Evolutionary conservation across 2,888 invertebrate species (phyloP), one percentile per base, ranked within the genome.

Genomic region (Mamestra brassicae): DNA sequence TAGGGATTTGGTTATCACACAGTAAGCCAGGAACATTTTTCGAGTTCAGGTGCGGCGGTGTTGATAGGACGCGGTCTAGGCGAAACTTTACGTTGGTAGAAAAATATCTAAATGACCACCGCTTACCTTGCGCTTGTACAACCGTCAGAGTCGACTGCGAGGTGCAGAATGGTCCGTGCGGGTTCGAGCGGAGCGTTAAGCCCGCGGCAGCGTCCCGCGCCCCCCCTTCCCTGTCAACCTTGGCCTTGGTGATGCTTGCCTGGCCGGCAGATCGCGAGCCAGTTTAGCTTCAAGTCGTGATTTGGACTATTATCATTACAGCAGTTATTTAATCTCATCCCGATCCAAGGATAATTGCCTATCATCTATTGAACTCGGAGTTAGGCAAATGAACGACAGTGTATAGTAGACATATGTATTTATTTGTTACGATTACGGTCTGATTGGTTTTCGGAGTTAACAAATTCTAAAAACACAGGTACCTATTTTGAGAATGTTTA

Each of bases 121-220:
- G 95, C 96, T 96, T 96, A 96, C 96, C 96, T 96, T 95, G 92
- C 94, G 93, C 95, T 96, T 93, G 95, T 91, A 96, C 96, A 96
- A 96, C 96, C 96, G 96, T 96, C 93, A 95, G 93, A 95, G 95
- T 95, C 96, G 95, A 96, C 96, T 96, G 96, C 96, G 95, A 95
- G 96, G 96, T 96, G 96, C 94, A 96, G 96, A 97, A 96, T 97
- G 96, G 93, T 93, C 92, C 90, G 92, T 91, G 93, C 92, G 94
- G 95, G 94, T 94, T 93, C 93, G 96, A 95, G 95, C 95, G 90
- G 93, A 93, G 91, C 96, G 95, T 95, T 95, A 95, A 94, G 95
- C 95, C 94, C 93, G 93, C 91, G 91, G 88, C 85, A 87, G 80
- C 92, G 87, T 93, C 95, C 95, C 95, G 94, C 95, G 90, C 94